Evolutionary conservation across 2,113 vertebrate species (phyloP).

Genomic region (Recurvirostra avosetta): DNA sequence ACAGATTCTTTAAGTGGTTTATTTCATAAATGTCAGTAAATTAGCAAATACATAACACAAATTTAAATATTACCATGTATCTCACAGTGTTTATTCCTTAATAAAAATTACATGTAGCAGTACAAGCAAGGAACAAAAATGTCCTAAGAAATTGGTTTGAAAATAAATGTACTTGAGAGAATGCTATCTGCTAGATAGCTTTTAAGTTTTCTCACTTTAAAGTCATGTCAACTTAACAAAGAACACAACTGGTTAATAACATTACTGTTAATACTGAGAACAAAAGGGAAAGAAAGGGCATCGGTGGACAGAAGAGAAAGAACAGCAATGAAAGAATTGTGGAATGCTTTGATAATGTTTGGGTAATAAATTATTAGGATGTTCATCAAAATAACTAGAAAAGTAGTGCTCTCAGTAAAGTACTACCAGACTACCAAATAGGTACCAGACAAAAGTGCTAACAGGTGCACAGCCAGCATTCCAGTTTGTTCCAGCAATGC

Average conservation of each 20-base stretch:
- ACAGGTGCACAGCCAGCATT: neutral
- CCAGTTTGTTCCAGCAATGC: neutral
- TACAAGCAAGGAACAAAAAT: neutral
- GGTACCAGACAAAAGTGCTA: constrained; percentile 13
- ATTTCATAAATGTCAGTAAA: neutral
- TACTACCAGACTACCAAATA: constrained; percentile 25
- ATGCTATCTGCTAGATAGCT: neutral
- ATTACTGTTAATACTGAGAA: neutral
- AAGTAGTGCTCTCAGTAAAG: neutral
- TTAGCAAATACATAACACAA: neutral
- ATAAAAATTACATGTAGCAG: neutral
- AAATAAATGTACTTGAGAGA: neutral
- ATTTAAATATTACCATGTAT: neutral
- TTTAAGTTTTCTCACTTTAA: neutral
- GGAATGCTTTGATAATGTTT: constrained; percentile 25
- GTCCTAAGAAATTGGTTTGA: neutral
- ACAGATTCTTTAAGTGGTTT: neutral
- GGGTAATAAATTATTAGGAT: neutral
- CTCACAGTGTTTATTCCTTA: neutral
- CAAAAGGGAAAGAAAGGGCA: neutral
- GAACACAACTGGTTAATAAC: neutral
- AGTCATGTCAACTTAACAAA: neutral
- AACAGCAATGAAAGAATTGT: neutral
- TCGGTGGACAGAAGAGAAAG: neutral
- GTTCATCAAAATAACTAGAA: neutral